Percentiles rank a stretch among this genome's conserved stretches.
phyloP scores from a whole-genome alignment of 2,113 vertebrate species.

The Otis tarda region DNA sequence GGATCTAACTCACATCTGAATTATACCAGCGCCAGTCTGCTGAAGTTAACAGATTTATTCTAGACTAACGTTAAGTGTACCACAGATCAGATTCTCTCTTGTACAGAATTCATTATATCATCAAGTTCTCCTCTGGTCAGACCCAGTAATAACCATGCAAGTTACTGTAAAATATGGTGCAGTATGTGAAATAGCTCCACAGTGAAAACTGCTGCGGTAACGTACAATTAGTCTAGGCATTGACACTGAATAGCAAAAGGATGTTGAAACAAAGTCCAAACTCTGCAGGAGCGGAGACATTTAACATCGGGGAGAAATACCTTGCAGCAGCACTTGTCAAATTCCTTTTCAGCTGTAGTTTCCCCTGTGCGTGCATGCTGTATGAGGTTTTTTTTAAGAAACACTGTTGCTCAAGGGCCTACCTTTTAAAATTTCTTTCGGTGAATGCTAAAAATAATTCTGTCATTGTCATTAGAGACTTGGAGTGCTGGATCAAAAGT shows the following conservation, averaged over 20 bases:
- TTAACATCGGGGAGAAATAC: conserved; percentile 20
- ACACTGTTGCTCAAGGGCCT: not conserved
- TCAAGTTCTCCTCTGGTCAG: not conserved
- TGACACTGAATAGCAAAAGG: conserved; percentile 17
- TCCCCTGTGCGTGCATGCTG: not conserved
- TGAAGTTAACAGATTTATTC: conserved; percentile 6
- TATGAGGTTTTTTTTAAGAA: not conserved
- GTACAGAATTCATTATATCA: not conserved
- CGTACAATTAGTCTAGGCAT: not conserved
- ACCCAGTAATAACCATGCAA: not conserved
- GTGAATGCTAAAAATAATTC: not conserved
- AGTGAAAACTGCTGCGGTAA: not conserved
- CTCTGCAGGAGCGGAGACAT: not conserved
- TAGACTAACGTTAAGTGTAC: not conserved
- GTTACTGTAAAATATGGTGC: not conserved
- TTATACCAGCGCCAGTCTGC: not conserved
- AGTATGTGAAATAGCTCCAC: not conserved
- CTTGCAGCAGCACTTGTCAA: conserved; percentile 25
- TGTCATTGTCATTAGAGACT: not conserved
- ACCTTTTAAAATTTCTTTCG: not conserved
- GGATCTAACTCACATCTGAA: not conserved
- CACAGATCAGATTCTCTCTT: not conserved
- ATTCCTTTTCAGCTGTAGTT: not conserved
- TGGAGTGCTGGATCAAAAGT: conserved; percentile 12
- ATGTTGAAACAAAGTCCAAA: conserved; percentile 32